A percentile compares a stretch with the other conserved stretches of the same genome.
Evolutionary conservation across 2,113 vertebrate genomes (phyloP).

Genomic region (Pao palembangensis): DNA sequence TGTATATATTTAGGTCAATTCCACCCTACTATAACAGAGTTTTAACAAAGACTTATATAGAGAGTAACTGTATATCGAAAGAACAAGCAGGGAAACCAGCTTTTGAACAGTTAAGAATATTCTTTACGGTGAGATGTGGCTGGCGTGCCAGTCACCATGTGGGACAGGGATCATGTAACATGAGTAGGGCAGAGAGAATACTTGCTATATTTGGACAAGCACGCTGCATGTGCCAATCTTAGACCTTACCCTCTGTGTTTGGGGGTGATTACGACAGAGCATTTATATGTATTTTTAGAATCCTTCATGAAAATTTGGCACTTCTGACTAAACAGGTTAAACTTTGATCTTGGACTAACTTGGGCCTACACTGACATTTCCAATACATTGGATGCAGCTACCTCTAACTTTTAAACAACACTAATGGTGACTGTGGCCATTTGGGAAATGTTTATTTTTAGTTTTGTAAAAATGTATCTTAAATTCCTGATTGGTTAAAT

Average conservation of each 20-base stretch:
- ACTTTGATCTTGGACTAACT: background rate
- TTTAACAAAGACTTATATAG: no score
- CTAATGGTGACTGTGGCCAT: no score
- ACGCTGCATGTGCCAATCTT: conserved; percentile 70
- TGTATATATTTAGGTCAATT: no score
- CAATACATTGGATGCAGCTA: no score
- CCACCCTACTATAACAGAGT: background rate
- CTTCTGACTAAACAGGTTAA: background rate
- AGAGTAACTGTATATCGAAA: background rate
- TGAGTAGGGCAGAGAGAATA: conserved; percentile 45
- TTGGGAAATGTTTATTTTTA: background rate
- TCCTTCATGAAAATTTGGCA: background rate
- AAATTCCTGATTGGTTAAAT: no score
- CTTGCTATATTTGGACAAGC: conserved; percentile 71
- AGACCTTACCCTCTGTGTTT: conserved; percentile 33
- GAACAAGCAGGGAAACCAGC: background rate
- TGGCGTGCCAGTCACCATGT: conserved; percentile 26
- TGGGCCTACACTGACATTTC: no score
- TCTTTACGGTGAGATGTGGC: conserved; percentile 29
- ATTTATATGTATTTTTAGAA: conserved; percentile 3
- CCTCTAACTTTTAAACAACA: no score
- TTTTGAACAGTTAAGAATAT: conserved; percentile 18
- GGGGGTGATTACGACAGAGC: background rate
- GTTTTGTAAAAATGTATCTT: no score
- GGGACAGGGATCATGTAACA: conserved; percentile 48